Percentiles rank a stretch among this genome's conserved stretches.
Evolutionary conservation across 92 coral and sea anemone species (phyloP).

Genomic region (Porites evermanni): DNA sequence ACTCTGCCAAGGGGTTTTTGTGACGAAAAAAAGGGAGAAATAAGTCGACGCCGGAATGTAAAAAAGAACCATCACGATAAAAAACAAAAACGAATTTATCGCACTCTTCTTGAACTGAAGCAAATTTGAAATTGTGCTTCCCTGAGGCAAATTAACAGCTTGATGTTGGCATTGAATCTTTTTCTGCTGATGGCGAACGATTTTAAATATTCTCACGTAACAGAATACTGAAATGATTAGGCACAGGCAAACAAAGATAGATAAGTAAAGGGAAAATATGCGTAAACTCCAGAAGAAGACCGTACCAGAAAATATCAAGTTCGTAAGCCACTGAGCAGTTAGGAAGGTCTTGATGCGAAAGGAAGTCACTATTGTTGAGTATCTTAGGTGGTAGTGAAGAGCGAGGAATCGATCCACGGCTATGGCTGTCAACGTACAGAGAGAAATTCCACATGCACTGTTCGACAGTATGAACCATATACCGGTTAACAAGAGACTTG

Average conservation of each 20-base stretch:
- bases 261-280: constrained; percentile 1
- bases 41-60: constrained; percentile 18
- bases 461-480: neutral
- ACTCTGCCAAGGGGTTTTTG: neutral
- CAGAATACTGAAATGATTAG: constrained; percentile 17
- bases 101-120: constrained; percentile 25
- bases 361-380: neutral
- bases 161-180: constrained; percentile 15
- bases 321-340: neutral
- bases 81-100: constrained; percentile 25
- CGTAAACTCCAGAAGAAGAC: constrained; percentile 1
- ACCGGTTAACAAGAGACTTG: neutral
- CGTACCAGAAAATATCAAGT: constrained; percentile 3
- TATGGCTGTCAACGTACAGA: constrained; percentile 13
- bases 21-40: neutral
- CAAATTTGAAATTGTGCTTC: neutral
- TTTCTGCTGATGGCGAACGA: constrained; percentile 19
- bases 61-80: constrained; percentile 26
- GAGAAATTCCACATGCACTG: constrained; percentile 20
- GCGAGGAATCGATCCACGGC: constrained; percentile 25
- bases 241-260: constrained; percentile 21
- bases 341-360: neutral
- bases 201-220: constrained; percentile 7
- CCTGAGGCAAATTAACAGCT: neutral
- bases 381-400: constrained; percentile 29